Conservation (phyloP, 1,140 invertebrate genomes). For the Sycophaga agraensis region DNA sequence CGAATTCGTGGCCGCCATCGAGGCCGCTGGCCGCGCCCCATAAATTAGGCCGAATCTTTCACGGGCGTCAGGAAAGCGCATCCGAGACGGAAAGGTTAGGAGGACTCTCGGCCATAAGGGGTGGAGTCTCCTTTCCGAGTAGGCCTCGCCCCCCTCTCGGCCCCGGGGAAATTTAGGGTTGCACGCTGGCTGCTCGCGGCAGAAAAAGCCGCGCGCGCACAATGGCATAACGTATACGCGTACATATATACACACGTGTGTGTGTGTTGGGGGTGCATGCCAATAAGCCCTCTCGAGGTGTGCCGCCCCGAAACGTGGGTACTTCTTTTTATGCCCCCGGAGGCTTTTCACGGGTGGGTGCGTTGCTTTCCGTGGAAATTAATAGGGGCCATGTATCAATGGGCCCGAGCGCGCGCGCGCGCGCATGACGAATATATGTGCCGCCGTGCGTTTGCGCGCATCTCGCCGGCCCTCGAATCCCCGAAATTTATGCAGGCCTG, state of each 20-base stretch:
- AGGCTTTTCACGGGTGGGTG: conserved; percentile 50
- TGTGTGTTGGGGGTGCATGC: conserved; percentile 41
- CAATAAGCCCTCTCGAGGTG: conserved; percentile 38
- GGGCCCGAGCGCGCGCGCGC: too few relatives aligned
- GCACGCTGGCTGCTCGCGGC: conserved; percentile 34
- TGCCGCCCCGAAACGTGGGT: conserved; percentile 3
- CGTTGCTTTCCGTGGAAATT: conserved; percentile 50
- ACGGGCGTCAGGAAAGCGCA: conserved; percentile 25
- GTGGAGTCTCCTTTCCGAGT: conserved; percentile 30
- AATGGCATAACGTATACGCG: conserved; percentile 35
- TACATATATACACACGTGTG: too few relatives aligned
- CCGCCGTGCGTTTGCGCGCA: not conserved
- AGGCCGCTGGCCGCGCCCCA: not conserved
- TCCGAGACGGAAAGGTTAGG: not conserved
- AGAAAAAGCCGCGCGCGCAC: conserved; percentile 34
- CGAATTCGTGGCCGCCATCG: conserved; percentile 13
- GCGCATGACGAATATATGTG: conserved; percentile 41
- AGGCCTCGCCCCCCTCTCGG: not conserved
- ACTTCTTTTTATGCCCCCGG: too few relatives aligned
- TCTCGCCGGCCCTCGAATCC: conserved; percentile 2
- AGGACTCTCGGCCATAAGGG: not conserved
- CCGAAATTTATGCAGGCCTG: conserved; percentile 41
- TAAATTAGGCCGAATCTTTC: conserved; percentile 26
- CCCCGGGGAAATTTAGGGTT: conserved; percentile 33
- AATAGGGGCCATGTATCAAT: conserved; percentile 48